Conservation (phyloP, 2,797 vertebrate species). For the Sciurus carolinensis region DNA sequence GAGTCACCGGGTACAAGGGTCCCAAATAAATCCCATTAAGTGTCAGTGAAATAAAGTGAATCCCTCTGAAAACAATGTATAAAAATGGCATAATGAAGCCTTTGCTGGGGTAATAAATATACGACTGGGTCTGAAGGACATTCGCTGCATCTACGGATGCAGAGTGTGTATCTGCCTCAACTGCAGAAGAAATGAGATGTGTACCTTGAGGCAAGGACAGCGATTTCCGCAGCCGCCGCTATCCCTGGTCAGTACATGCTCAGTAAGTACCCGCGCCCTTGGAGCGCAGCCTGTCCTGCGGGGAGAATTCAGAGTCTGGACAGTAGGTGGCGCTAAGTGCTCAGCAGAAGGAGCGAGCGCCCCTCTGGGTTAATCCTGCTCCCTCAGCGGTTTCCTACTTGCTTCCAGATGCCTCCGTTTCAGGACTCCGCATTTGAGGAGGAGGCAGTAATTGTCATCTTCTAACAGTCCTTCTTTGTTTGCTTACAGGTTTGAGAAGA, state of each 20-base stretch:
- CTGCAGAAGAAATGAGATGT: conserved; percentile 9
- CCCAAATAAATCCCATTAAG: neutral
- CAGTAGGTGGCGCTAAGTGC: conserved; percentile 88
- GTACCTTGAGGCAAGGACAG: conserved; percentile 28
- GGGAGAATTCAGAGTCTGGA: neutral
- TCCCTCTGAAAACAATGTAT: neutral
- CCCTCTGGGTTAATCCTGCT: neutral
- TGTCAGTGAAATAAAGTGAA: conserved; percentile 44
- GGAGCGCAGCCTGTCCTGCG: neutral
- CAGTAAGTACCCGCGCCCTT: neutral
- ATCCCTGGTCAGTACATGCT: neutral
- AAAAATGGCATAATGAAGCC: neutral
- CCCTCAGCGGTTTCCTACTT: neutral
- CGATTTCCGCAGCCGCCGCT: neutral
- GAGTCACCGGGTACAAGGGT: conserved; percentile 16
- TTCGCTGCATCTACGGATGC: neutral
- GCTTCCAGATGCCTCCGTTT: conserved; percentile 7
- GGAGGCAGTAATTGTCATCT: accelerated
- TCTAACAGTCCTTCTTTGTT: neutral
- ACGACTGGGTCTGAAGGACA: neutral
- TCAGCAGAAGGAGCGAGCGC: conserved; percentile 1
- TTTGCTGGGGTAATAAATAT: conserved; percentile 37
- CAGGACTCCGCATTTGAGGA: neutral
- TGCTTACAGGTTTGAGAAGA: neutral
- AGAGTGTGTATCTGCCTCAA: neutral